Evolutionary conservation across 2,113 vertebrate species (phyloP).

Genomic region (Serilophus lunatus): DNA sequence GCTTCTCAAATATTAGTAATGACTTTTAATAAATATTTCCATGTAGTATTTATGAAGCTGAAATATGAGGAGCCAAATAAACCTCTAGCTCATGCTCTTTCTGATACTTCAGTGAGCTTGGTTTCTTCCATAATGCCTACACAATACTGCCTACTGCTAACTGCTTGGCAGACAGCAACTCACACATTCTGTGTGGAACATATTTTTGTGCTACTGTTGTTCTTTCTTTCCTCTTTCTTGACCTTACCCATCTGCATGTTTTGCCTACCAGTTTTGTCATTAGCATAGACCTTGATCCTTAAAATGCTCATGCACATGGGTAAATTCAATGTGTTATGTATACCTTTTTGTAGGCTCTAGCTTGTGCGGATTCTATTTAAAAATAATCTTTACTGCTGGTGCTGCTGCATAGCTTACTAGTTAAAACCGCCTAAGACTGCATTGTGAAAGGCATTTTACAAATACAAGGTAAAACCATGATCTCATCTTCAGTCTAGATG

Average conservation of each 20-base stretch:
- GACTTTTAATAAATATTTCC: neutral
- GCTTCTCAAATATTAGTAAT: neutral
- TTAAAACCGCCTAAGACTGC: neutral
- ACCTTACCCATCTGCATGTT: slow-evolving; percentile 58
- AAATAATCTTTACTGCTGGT: neutral
- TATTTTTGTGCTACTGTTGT: slow-evolving; percentile 17
- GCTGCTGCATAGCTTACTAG: neutral
- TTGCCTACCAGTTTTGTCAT: slow-evolving; percentile 31
- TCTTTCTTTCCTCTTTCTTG: slow-evolving; percentile 15
- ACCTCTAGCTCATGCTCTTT: neutral
- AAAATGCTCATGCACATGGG: neutral
- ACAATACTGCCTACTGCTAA: slow-evolving; percentile 35
- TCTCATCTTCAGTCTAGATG: neutral
- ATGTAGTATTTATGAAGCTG: neutral
- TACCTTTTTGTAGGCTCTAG: neutral
- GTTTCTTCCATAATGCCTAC: neutral
- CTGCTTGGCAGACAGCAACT: slow-evolving; percentile 37
- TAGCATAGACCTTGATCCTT: neutral
- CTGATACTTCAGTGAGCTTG: neutral
- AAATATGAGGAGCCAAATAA: neutral
- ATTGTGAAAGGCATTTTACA: neutral
- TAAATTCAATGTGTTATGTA: neutral
- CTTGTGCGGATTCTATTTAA: neutral
- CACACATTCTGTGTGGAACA: slow-evolving; percentile 47
- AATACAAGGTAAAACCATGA: neutral